These are phyloP conservation scores for Dryobotodes eremita DNA, from an alignment of 2,888 invertebrate genomes.

Conservation along the genomic window DNA sequence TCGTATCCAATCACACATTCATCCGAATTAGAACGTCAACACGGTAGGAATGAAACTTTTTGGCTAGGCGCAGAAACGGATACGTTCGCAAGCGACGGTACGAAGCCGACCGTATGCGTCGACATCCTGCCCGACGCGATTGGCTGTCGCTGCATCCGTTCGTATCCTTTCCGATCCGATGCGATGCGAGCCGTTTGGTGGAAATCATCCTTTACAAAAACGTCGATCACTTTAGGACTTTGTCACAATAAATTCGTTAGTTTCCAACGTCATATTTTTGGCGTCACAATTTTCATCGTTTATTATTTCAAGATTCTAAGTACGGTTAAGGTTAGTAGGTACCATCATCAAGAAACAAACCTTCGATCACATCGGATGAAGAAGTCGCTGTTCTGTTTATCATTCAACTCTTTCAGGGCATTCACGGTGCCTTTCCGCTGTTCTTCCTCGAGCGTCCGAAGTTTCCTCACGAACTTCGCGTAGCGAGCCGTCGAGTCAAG, in stretches of 20 bases:
- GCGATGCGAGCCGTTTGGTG: too few species aligned
- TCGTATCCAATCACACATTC: too few species aligned
- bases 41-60: too few species aligned
- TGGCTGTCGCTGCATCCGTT: too few species aligned
- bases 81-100: too few species aligned
- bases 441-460: slow-evolving; percentile 83
- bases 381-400: slow-evolving; percentile 80
- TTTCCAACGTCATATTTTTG: not conserved
- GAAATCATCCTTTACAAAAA: too few species aligned
- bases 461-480: slow-evolving; percentile 81
- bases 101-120: too few species aligned
- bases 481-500: slow-evolving; percentile 85
- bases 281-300: not conserved
- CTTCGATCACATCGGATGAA: slow-evolving; percentile 84
- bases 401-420: slow-evolving; percentile 77
- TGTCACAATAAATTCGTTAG: not conserved
- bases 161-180: too few species aligned
- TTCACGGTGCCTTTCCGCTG: slow-evolving; percentile 75
- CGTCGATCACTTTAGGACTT: not conserved
- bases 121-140: too few species aligned
- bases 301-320: not conserved
- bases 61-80: too few species aligned
- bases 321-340: not conserved
- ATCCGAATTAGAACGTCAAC: too few species aligned
- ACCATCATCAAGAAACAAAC: slow-evolving; percentile 63